These are phyloP conservation scores for Drosophila punjabiensis DNA, from an alignment of 1,140 invertebrate genomes.

Conservation along the genomic window DNA sequence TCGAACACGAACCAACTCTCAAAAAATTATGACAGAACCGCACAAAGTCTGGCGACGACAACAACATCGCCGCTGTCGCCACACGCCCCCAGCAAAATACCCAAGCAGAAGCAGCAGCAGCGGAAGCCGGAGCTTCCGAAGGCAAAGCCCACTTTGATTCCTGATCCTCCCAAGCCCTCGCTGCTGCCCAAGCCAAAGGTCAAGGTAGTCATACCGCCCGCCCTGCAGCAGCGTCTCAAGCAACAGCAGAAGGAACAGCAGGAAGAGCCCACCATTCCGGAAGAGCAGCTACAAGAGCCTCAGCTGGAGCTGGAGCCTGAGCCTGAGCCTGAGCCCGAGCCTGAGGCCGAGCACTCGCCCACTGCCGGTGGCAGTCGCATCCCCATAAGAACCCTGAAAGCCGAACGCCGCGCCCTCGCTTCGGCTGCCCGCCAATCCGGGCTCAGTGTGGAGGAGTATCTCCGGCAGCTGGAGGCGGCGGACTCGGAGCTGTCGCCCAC, in stretches of 20 bases:
- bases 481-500: conserved; percentile 15
- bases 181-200: conserved; percentile 84
- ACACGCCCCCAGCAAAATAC: conserved; percentile 71
- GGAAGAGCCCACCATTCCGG: conserved; percentile 59
- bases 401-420: conserved; percentile 75
- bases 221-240: conserved; percentile 70
- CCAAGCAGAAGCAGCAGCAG: conserved; percentile 51
- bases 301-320: background rate
- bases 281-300: conserved; percentile 31
- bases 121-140: conserved; percentile 15
- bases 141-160: conserved; percentile 19
- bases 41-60: conserved; percentile 66
- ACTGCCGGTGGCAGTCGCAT: conserved; percentile 73
- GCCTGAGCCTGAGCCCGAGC: background rate
- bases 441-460: conserved; percentile 60
- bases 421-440: conserved; percentile 71
- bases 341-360: conserved; percentile 28
- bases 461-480: conserved; percentile 48
- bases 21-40: conserved; percentile 72
- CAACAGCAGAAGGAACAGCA: conserved; percentile 61
- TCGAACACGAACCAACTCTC: conserved; percentile 64
- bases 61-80: conserved; percentile 36
- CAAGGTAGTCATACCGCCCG: conserved; percentile 83
- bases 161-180: conserved; percentile 74
- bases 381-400: conserved; percentile 82